Conservation (phyloP, 2,113 vertebrate genomes). For the Morone saxatilis region DNA sequence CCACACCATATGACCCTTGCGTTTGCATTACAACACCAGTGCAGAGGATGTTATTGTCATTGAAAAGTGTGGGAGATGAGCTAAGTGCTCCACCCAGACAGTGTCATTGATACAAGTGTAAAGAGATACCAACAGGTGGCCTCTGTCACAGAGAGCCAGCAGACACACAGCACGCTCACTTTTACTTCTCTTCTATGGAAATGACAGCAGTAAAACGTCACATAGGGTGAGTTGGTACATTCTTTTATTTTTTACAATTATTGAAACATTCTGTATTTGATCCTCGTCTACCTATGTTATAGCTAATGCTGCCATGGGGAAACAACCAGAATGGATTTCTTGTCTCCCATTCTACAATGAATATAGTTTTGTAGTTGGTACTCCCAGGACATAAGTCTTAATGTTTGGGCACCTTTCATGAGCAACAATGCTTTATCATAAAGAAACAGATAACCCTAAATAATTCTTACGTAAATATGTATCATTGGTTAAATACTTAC, state of each 20-base stretch:
- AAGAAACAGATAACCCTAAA: not conserved
- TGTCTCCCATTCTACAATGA: not conserved
- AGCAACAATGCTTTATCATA: not conserved
- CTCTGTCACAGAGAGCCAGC: constrained; percentile 48
- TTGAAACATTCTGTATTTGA: not conserved
- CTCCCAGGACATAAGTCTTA: not conserved
- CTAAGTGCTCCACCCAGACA: constrained; percentile 70
- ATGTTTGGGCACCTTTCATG: not conserved
- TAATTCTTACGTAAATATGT: not conserved
- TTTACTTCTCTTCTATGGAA: constrained; percentile 32
- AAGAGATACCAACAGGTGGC: constrained; percentile 61
- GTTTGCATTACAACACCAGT: constrained; percentile 61
- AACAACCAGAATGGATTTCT: too few relatives aligned
- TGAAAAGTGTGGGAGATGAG: constrained; percentile 42
- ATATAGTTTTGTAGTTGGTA: not conserved
- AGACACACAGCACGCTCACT: constrained; percentile 14
- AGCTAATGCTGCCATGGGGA: not conserved
- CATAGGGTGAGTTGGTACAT: constrained; percentile 62
- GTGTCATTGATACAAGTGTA: constrained; percentile 59
- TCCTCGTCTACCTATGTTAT: not conserved
- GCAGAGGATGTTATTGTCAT: constrained; percentile 52
- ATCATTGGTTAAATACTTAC: not conserved
- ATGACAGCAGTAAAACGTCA: constrained; percentile 34
- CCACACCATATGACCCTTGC: constrained; percentile 25
- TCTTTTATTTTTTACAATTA: not conserved